Evolutionary conservation across 2,888 invertebrate genomes (phyloP), one percentile per base, ranked within the genome.

Genomic region (Rhagium mordax): DNA sequence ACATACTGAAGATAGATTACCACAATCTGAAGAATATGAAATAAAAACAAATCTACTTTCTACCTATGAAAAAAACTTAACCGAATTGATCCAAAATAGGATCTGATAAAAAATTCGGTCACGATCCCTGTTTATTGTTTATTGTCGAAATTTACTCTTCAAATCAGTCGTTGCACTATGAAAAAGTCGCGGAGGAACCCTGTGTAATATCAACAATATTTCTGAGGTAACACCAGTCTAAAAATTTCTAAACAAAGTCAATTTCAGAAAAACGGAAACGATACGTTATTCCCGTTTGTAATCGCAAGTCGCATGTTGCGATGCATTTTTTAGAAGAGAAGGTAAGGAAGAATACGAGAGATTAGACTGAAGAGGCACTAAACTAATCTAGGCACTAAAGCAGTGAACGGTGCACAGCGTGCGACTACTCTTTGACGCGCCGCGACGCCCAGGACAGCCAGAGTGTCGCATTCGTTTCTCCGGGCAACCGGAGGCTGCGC

Each of bases 371-470:
- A 81, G 82, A 78, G 79, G 74, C 82, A 83, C 77, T 82, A 72
- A 74, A 72, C 73, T 61, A 74, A 68, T 62, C 79, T 81, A 84
- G 81, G 78, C 83, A 82, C 84, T 84, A 83, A 81, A 82, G 81
- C 79, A 79, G 81, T 66, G 70, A 67, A 65, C 74, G 71, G 66
- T 69, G 76, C 68, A 76, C 74, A 71, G 75, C 74, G 78, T 74
- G 76, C 78, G 77, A 79, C 77, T 77, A 70, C 41, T 69, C 67
- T 27, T 41, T 41, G 72, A 66, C 71, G 66, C 75, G 76, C 74
- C 76, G 73, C 69, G 76, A 72, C 79, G 78, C 79, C 81, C 82
- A 80, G 81, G 80, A 80, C 76, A 78, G 81, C 79, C 76, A 79
- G 78, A 78, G 73, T 78, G 69, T 69, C 61, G 71, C 66, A 66